Conservation (phyloP, 2,113 vertebrate species). For the Electrona antarctica region DNA sequence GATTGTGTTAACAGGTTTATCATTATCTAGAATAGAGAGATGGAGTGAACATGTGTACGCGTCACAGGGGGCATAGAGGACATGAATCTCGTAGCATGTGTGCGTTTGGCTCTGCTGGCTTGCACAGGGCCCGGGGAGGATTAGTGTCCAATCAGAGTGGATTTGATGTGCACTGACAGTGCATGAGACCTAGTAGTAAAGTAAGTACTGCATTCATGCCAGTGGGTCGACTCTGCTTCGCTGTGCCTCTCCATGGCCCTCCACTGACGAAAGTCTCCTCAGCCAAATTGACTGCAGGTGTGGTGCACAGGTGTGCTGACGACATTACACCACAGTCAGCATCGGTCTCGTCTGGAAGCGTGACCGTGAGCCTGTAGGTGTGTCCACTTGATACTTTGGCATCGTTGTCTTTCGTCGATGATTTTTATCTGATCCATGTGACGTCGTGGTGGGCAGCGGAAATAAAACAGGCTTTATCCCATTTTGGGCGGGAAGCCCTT, state of each 20-base stretch:
- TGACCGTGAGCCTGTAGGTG: background rate
- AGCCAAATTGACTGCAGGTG: constrained; percentile 21
- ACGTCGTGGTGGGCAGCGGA: constrained; percentile 77
- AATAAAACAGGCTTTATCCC: constrained; percentile 89
- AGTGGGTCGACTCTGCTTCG: constrained; percentile 50
- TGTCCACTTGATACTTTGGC: constrained; percentile 26
- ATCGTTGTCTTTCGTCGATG: constrained; percentile 27
- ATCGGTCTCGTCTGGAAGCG: constrained; percentile 38
- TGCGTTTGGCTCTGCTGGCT: constrained; percentile 52
- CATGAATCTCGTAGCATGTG: constrained; percentile 62
- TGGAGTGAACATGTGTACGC: constrained; percentile 15
- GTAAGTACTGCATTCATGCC: constrained; percentile 70
- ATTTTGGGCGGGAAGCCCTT: no score
- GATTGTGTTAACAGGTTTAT: constrained; percentile 29
- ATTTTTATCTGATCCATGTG: constrained; percentile 69
- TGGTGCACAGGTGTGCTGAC: constrained; percentile 49
- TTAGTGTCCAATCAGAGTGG: constrained; percentile 78
- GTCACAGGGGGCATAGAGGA: constrained; percentile 60
- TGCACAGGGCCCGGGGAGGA: constrained; percentile 64
- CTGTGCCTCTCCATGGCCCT: constrained; percentile 31
- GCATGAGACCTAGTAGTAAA: constrained; percentile 66
- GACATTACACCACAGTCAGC: constrained; percentile 24
- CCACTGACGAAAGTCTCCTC: constrained; percentile 18
- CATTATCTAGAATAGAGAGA: constrained; percentile 38
- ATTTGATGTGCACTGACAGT: constrained; percentile 77